Evolutionary conservation across 2,113 vertebrate genomes (phyloP), one percentile per base, ranked within the genome.

Genomic region (zebrafish (Danio rerio)): DNA sequence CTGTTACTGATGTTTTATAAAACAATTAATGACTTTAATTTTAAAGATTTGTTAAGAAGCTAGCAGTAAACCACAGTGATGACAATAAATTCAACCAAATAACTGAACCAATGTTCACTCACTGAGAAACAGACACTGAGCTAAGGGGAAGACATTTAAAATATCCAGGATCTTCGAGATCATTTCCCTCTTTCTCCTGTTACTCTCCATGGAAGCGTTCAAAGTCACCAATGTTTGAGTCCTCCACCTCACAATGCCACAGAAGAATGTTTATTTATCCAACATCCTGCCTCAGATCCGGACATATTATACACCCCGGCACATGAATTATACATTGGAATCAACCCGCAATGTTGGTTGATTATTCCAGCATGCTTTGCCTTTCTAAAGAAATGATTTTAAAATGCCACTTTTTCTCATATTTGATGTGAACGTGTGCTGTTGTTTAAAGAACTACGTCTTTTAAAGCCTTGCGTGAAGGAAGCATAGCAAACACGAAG

Each of bases 191-290:
- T 52, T 65, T 82, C 77, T 80, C 76, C 73, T 62, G 71, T 80
- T 83, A 80, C 81, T 83, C 81, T 81, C 62, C 79, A 71, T 80
- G 70, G 58, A 86, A 61, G 53, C 68, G 45, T 85, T 82, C 47
- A 80, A 71, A 85, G 81, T 80, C 69, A 74, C 70, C 75, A 75
- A 50, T 70, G 49, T 86, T 80, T 83, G 59, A 83, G 49, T 56
- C 71, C 74, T 43, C 62, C 81, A 76, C 68, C 80, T 85, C 80
- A 83, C 63, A 77, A 81, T 86, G 84, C 81, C 70, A 86, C 47
- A 47, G 76, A 80, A 65, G 81, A 86, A 86, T 86, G 81, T 83
- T 86, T 83, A 86, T 86, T 86, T 86, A 86, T 86, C 81, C 62
- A 16, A 80, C 77, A 63, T 86, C 76, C 84, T 86, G 84, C 74